Base-by-base conservation (phyloP, 1,140 invertebrate species). In the Drosophila neocordata region DNA sequence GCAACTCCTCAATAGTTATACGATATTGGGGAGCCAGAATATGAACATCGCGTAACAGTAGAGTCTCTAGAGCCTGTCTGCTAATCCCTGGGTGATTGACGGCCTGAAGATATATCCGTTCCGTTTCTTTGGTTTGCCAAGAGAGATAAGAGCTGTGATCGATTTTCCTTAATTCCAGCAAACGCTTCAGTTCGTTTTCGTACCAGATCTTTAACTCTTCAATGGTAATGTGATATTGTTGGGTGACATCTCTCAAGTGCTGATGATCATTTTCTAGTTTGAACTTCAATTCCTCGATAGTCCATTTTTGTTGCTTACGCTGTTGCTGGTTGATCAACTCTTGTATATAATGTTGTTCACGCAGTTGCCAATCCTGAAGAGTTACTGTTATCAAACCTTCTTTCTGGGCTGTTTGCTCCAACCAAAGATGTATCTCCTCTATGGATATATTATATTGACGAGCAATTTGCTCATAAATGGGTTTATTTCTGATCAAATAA, bases 191-290 rank as follows among this genome's bases (percentile, higher is more conserved):
- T n/a, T 91, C 88, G 2, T 60, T 64, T 2, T 66, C 64, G 27
- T 91, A 91, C 90, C 90, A 91, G 0, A 57, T 8, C 41, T 84
- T 82, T 0, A 90, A 57, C 35, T 90, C 79, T 13, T 91, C 88
- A 2, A 84, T 65, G 7, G 63, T 88, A 2, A 91, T 69, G 2
- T 88, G 79, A 41, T 91, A 90, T 27, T 90, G 84, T n/a, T 55
- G 65, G 11, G 73, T 56, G 2, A 79, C 53, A 0, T 87, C 75
- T 20, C 77, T 55, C 18, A 91, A 22, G 53, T 82, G 88, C n/a
- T 69, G 55, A 5, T 72, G 74, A 53, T 91, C 90, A 4, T 88
- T 71, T 8, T 69, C 44, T 22, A 91, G 38, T 6, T 74, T 71
- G 3, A 82, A 13, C 34, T 74, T 67, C 9, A 91, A 35, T 41